Conservation (phyloP, 2,113 vertebrate genomes). For the Piprites chloris region DNA sequence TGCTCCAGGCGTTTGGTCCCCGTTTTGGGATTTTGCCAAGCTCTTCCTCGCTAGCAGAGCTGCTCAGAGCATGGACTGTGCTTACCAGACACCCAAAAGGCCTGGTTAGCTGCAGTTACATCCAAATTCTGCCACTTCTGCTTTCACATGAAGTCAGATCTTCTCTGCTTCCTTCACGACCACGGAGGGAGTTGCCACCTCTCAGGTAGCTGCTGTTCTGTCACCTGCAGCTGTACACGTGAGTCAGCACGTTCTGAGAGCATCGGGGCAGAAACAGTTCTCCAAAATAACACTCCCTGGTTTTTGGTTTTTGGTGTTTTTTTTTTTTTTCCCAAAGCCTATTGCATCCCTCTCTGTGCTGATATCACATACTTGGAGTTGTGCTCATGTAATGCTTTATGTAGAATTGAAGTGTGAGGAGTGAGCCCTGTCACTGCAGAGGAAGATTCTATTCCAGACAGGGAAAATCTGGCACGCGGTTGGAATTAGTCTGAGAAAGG, state of each 20-base stretch:
- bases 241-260: not conserved
- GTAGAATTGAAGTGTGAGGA: not conserved
- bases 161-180: not conserved
- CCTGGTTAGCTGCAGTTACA: not conserved
- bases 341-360: not conserved
- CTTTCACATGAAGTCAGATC: not conserved
- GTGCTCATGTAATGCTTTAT: not conserved
- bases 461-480: not conserved
- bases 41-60: not conserved
- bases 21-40: not conserved
- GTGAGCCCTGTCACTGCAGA: not conserved
- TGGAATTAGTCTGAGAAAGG: not conserved
- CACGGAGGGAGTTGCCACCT: not conserved
- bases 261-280: not conserved
- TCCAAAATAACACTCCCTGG: not conserved
- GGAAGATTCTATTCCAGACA: not conserved
- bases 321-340: not conserved
- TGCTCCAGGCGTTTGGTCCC: not conserved
- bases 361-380: fast-evolving
- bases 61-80: not conserved
- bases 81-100: not conserved
- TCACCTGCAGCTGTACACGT: not conserved
- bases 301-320: no score
- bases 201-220: not conserved
- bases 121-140: not conserved